phyloP scores from a whole-genome alignment of 2,113 vertebrate genomes.

The Microtus pennsylvanicus region DNA sequence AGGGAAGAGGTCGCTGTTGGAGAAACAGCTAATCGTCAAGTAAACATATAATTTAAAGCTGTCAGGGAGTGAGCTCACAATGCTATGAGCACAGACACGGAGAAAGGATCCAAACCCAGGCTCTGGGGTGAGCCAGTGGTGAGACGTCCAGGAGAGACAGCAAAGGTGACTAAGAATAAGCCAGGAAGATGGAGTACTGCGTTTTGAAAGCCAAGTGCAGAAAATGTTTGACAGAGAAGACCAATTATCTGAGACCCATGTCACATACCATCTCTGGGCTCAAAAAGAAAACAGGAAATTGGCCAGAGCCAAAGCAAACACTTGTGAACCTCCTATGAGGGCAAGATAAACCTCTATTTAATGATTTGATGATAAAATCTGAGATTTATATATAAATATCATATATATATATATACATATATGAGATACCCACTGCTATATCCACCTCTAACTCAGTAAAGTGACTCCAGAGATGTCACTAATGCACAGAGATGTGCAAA shows the following conservation, averaged over 20 bases:
- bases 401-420: too few species aligned
- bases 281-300: background rate
- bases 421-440: background rate
- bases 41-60: background rate
- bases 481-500: background rate
- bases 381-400: background rate
- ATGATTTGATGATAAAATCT: background rate
- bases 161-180: background rate
- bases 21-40: background rate
- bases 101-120: background rate
- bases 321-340: background rate
- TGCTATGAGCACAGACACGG: background rate
- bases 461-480: background rate
- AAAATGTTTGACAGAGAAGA: background rate
- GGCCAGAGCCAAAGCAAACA: background rate
- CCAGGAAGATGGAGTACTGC: background rate
- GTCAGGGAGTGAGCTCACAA: background rate
- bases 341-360: background rate
- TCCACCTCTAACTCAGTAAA: background rate
- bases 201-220: background rate
- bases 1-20: background rate
- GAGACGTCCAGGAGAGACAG: background rate
- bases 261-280: background rate
- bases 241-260: background rate
- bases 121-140: background rate